Evolutionary conservation across 2,797 vertebrate species (phyloP), one percentile per base, ranked within the genome.

Genomic region (Peromyscus melanophrys): DNA sequence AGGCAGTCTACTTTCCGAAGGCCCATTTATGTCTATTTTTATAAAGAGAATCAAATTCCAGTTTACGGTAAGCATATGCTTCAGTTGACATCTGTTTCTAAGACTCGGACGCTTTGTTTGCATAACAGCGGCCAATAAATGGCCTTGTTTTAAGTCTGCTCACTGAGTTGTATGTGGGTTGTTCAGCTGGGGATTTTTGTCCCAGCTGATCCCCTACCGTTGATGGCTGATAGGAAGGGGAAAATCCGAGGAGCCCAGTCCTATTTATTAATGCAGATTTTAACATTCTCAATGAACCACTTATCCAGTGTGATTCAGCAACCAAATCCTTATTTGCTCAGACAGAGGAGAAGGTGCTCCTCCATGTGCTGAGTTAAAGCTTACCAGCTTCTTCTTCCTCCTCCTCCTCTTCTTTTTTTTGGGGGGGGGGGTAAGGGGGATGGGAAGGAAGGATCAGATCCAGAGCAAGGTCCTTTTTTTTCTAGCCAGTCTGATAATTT

Each of bases 41-140:
- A 98, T 98, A 98, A 99, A 98, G 98, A 98, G 98, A 99, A 98
- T 99, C 98, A 98, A 98, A 99, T 99, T 99, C 98, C 98, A 98
- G 99, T 99, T 99, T 99, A 99, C 99, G 99, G 99, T 99, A 98
- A 99, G 99, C 98, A 99, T 99, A 99, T 99, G 99, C 98, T 99
- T 99, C 98, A 98, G 98, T 98, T 99, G 99, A 99, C 98, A 98
- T 99, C 98, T 99, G 99, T 98, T 99, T 99, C 98, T 98, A 98
- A 98, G 98, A 98, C 98, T 98, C 98, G 98, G 98, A 98, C 96
- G 99, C 98, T 99, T 99, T 99, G 98, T 99, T 99, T 99, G 99
- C 99, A 99, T 99, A 99, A 99, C 99, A 99, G 98, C 98, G 98
- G 98, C 98, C 99, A 99, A 98, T 98, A 99, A 99, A 98, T 99